Base-by-base conservation (phyloP, 23 tunicate genomes). In the Styela plicata region DNA sequence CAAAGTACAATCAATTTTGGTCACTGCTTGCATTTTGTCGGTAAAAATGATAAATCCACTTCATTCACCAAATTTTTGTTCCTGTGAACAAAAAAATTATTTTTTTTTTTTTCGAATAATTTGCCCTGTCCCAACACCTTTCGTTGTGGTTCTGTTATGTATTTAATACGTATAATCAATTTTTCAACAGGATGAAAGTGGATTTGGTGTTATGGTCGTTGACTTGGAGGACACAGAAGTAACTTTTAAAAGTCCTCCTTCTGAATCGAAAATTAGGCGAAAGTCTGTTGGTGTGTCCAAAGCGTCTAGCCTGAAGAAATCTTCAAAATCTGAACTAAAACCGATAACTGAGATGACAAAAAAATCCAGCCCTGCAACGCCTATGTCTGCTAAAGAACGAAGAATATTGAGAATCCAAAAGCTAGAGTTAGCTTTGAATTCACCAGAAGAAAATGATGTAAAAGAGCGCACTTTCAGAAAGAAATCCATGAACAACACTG, bases 191-290 rank as follows among this genome's bases (percentile, higher is more conserved):
- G 77, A 21, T 26, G 24, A 35, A 7, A 29, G 36, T n/a, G 81
- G 36, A 35, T 76, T 76, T 2, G 65, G 66, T 25, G 87, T 85
- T 71, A 88, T 88, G 87, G 36, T 88, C 21, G 86, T 88, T 27
- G 94, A 88, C 74, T 31, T 63, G 36, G 94, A 83, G 21, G 94
- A 88, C 33, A 31, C 63, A 24, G 94, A 88, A 81, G 63, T 88
- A 10, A 69, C 79, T 2, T 88, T 88, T 52, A 88, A 88, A 71
- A 83, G 84, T 36, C 94, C 94, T 30, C 87, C 94, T 10, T 29
- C 63, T 53, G 7, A 76, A 0, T 63, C 90, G 25, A 88, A 71
- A 31, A 73, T 88, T 31, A 83, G 33, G 29, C 74, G 31, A 29
- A 78, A 35, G 81, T 61, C 83, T n/a, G 33, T 88, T 1, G 53